Conservation (phyloP, 1,140 invertebrate species). For the Zelostemma sp. region DNA sequence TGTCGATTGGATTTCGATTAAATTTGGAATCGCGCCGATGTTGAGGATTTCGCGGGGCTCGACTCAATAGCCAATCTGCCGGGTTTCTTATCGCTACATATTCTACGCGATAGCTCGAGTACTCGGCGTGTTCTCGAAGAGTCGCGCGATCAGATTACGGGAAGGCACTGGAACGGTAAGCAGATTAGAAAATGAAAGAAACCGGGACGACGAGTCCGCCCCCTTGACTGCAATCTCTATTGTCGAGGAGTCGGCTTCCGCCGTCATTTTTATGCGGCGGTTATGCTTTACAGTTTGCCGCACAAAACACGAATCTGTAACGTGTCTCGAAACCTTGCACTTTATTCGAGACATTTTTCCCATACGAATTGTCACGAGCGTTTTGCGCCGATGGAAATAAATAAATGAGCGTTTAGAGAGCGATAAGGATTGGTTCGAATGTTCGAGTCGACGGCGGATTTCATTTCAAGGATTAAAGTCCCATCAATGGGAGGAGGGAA, state of each 20-base stretch:
- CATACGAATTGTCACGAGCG: too few species aligned
- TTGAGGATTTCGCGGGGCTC: neutral
- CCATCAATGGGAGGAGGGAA: neutral
- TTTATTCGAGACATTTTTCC: too few species aligned
- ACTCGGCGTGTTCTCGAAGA: constrained; percentile 14
- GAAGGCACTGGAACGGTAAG: constrained; percentile 23
- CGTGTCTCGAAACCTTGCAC: too few species aligned
- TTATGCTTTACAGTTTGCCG: constrained; percentile 10
- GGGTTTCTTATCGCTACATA: constrained; percentile 13
- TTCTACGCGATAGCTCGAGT: constrained; percentile 5
- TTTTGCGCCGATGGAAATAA: too few species aligned
- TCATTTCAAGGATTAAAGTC: too few species aligned
- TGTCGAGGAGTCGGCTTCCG: constrained; percentile 14
- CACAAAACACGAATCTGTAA: too few species aligned
- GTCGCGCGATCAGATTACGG: constrained; percentile 30
- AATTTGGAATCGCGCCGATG: neutral
- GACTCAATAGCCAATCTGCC: constrained; percentile 2
- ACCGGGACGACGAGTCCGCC: constrained; percentile 18
- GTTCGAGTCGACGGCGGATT: too few species aligned
- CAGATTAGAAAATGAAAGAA: constrained; percentile 29
- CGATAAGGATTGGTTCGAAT: too few species aligned
- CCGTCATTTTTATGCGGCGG: neutral
- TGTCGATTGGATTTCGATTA: neutral
- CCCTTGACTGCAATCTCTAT: constrained; percentile 24
- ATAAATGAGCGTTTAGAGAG: too few species aligned